A percentile compares a stretch with the other conserved stretches of the same genome.
Conservation (phyloP, 2,113 vertebrate species). For the Myotis davidii region DNA sequence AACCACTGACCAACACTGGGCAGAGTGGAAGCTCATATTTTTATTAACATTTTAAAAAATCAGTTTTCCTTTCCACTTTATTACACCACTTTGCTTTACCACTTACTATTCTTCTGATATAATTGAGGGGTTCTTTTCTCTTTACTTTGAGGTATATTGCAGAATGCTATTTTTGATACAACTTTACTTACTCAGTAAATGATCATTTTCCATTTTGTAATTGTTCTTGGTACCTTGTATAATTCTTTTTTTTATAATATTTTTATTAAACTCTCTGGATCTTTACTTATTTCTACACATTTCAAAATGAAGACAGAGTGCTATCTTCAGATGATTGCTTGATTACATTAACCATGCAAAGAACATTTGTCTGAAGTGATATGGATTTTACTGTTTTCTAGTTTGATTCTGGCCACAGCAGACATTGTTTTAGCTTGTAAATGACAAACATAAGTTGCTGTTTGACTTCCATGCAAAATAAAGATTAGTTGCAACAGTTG, state of each 20-base stretch:
- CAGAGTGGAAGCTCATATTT: not conserved
- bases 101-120: not conserved
- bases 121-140: not conserved
- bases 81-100: not conserved
- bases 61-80: not conserved
- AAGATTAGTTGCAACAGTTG: not conserved
- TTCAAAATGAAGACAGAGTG: not conserved
- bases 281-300: not conserved
- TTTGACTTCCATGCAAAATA: not conserved
- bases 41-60: not conserved
- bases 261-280: constrained; percentile 11
- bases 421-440: not conserved
- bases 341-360: not conserved
- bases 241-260: not conserved
- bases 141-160: not conserved
- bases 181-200: not conserved
- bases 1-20: no score
- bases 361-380: not conserved
- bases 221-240: not conserved
- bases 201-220: not conserved
- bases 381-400: not conserved
- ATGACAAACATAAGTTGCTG: not conserved
- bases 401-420: not conserved
- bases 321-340: not conserved
- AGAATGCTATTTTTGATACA: not conserved